These are phyloP conservation scores for Protonemura montana DNA, from an alignment of 2,888 invertebrate species.

Conservation along the genomic window DNA sequence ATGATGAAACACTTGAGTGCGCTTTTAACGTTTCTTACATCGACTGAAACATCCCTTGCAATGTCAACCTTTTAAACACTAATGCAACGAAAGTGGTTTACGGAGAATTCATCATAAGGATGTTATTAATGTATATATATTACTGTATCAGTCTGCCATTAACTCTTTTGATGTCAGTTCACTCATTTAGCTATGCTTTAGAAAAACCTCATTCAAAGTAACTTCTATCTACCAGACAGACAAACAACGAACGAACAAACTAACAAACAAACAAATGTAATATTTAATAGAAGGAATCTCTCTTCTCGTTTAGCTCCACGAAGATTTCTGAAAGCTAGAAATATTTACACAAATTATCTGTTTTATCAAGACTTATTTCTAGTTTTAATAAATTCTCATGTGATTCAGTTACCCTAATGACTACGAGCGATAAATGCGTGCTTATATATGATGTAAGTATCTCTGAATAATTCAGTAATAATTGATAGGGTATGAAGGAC, in stretches of 20 bases:
- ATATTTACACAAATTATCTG: not conserved
- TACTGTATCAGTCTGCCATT: conserved; percentile 7
- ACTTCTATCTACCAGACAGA: not conserved
- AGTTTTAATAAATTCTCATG: not conserved
- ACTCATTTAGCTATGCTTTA: conserved; percentile 2
- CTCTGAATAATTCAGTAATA: no score
- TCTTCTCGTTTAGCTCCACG: not conserved
- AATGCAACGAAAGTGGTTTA: not conserved
- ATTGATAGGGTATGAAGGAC: no score
- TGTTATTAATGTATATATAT: not conserved
- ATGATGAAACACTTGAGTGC: not conserved
- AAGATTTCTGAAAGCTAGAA: not conserved
- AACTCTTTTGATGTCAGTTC: conserved; percentile 9
- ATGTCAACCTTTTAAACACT: conserved; percentile 7
- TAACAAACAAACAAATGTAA: not conserved
- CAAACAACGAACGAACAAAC: not conserved
- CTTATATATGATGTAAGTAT: no score
- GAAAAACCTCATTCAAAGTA: not conserved
- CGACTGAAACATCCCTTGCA: not conserved
- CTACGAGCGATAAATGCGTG: no score
- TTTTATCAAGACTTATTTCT: not conserved
- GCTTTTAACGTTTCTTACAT: conserved; percentile 5
- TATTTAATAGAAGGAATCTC: not conserved
- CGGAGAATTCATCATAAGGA: not conserved
- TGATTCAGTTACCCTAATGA: not conserved